Percentiles rank a stretch among this genome's conserved stretches.
Conservation (phyloP, 2,797 vertebrate species). For the Avahi laniger region DNA sequence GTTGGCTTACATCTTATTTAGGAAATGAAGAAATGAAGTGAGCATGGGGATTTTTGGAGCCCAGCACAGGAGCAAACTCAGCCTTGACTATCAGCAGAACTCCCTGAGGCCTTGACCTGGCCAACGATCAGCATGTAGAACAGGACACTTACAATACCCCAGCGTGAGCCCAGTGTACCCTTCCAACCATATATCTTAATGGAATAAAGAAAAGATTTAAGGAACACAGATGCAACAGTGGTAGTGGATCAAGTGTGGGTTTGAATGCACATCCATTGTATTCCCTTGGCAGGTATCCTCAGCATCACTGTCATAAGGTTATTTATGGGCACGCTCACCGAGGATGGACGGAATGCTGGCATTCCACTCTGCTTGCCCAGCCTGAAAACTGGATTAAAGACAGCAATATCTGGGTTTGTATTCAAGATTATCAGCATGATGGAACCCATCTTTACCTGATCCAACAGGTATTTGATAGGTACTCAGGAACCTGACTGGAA, state of each 20-base stretch:
- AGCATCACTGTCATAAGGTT: not conserved
- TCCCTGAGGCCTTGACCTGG: not conserved
- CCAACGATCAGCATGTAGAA: not conserved
- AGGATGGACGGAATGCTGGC: not conserved
- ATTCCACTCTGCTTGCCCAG: not conserved
- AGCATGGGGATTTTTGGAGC: not conserved
- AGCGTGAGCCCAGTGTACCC: not conserved
- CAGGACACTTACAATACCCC: not conserved
- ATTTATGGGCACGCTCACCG: not conserved
- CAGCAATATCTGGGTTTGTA: not conserved
- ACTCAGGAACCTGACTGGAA: not conserved
- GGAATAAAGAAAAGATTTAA: not conserved
- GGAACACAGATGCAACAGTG: not conserved
- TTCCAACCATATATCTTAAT: not conserved
- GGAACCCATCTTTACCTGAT: conserved; percentile 42
- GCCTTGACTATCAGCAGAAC: not conserved
- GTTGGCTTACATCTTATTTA: not conserved
- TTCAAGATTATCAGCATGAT: not conserved
- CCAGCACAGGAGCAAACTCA: not conserved
- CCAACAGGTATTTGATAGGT: conserved; percentile 42
- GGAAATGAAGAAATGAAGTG: not conserved
- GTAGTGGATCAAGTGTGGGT: not conserved
- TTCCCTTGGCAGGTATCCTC: not conserved
- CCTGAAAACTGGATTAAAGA: not conserved
- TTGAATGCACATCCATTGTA: not conserved